Base-by-base conservation (phyloP, 2,888 invertebrate species). In the Sesia bembeciformis region DNA sequence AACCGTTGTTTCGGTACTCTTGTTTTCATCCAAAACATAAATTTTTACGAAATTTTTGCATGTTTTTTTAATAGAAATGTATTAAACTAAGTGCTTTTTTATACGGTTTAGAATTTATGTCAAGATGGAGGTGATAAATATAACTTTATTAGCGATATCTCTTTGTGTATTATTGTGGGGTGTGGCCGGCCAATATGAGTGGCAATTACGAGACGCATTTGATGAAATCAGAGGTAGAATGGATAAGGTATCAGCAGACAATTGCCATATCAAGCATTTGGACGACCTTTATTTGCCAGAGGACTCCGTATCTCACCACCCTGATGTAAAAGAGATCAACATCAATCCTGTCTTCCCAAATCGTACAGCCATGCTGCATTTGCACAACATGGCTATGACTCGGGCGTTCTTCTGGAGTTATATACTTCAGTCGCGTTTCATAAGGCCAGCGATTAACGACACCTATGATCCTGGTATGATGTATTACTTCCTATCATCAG, bases 391-490 rank as follows among this genome's bases (percentile, higher is more conserved):
- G 94, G 98, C 98, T n/a, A 90, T 98, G 76, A 97, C 95, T 77
- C 90, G 98, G 65, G 97, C 98, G 0, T 98, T 98, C 81, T 98
- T 96, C 81, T 98, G 96, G 95, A 97, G 97, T 79, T 98, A 97
- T 66, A 96, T 97, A 56, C 91, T 97, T 0, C 97, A 97, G 75
- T 96, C 96, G 40, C 91, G 97, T 60, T 96, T 97, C 67, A 97
- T 97, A 63, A 90, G 97, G 40, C 97, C 97, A 0, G 96, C 96
- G 0, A 96, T 96, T 39, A 97, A 96, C 74, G 96, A 97, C 69
- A 96, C 97, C 0, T 96, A 97, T 66, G 98, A 98, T 84, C 98
- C 98, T 0, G 98, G 98, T 54, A 96, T 99, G 94, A 97, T 98
- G 97, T 98, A 98, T 74, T 97, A 97, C 72, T 97, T 98, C 75